Base-by-base conservation (phyloP, 2,797 vertebrate genomes). In the Triplophysa yarkandensis region DNA sequence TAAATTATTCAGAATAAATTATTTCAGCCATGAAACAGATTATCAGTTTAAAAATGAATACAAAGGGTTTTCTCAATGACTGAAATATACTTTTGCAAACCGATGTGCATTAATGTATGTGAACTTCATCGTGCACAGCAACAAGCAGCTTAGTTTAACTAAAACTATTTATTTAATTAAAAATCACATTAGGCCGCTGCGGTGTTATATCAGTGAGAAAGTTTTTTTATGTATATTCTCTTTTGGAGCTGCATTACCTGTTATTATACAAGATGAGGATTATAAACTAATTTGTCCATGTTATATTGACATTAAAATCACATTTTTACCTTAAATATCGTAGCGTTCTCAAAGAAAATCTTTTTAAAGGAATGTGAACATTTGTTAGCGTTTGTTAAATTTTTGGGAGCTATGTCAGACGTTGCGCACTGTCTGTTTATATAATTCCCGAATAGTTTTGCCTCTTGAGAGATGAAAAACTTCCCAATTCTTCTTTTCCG, bases 91-190 rank as follows among this genome's bases (percentile, higher is more conserved):
- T 6, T 43, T 54, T 68, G 34, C 4, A 44, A 17, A 30, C 34
- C 50, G 50, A 2, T 2, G 3, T 21, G 7, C 34, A 69, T 69
- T 43, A 55, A 17, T 57, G 27, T 58, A 2, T 2, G 0, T 1
- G 14, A 23, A 27, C 44, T 32, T 46, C 27, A 23, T 5, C 48
- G 68, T 48, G 4, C 16, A 48, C 21, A 27, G 19, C 28, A 58
- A 48, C 44, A 71, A n/a, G 44, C 28, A n/a, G 17, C 7, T 30
- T 17, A 30, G 44, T 70, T 27, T 17, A 70, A 46, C 46, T 30
- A 27, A 69, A 32, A 58, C 2, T 1, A 61, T 34, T 19, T 71
- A 46, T 44, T 27, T 32, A 23, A 70, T 60, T 8, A 46, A 60
- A 60, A 44, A 14, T 6, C 27, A 10, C 6, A 32, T 6, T 71